Base-by-base conservation (phyloP, 2,113 vertebrate genomes). In the Petromus typicus region DNA sequence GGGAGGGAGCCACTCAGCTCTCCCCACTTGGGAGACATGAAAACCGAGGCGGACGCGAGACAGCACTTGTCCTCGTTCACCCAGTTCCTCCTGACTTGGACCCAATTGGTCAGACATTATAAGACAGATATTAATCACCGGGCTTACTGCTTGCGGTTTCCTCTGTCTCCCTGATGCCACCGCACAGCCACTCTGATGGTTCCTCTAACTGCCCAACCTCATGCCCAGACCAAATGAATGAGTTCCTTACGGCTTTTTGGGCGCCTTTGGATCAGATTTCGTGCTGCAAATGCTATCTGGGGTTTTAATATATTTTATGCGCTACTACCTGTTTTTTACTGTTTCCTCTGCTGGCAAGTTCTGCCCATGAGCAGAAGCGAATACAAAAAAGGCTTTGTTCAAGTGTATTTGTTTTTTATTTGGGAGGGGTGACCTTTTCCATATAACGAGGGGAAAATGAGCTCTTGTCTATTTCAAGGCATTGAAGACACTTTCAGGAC, bases 401-500 rank as follows among this genome's bases (percentile, higher is more conserved):
- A 82, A 51, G 48, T 95, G 71, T 90, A 94, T 94, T 95, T 93
- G 90, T 79, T 97, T 85, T 86, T 97, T 91, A 81, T 91, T 96
- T 76, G 67, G 48, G 37, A 43, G 43, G 3, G 6, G 54, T 90
- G 1, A 80, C 57, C 81, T 94, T 97, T 97, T 93, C 90, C 94
- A 90, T 90, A 81, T 67, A 96, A 76, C 85, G 5, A 40, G 61
- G 57, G 61, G 22, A 96, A 97, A 98, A 96, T 96, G 97, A 81
- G 91, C 94, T 56, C 0, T 3, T 97, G 96, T 98, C 95, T 98
- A 86, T 97, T 61, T 45, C 37, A 96, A 99, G 99, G 99, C 96
- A 99, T 99, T 16, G 99, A 99, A 98, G 99, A 99, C 83, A 99
- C 99, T 93, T 99, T 99, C 98, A 99, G 99, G 98, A 99, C 99